Percentiles rank a stretch among this genome's conserved stretches.
Evolutionary conservation across 1,140 invertebrate genomes (phyloP).

Genomic region (Zophobas atratus): DNA sequence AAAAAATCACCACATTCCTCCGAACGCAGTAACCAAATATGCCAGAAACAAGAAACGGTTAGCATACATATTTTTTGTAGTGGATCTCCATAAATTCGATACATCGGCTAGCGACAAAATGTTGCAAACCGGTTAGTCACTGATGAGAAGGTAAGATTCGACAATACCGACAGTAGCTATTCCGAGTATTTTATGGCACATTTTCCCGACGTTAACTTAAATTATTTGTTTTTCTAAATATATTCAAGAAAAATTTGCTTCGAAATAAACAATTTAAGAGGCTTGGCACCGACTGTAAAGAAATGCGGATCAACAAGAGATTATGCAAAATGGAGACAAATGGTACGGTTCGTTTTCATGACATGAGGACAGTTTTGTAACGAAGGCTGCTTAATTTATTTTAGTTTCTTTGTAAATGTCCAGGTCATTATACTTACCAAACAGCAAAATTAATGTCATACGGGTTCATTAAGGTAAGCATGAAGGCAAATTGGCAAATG

Average conservation of each 20-base stretch:
- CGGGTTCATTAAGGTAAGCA: no score
- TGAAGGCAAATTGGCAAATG: no score
- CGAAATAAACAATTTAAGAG: conserved; percentile 4
- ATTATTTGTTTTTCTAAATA: neutral
- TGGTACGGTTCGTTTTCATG: conserved; percentile 8
- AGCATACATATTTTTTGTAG: neutral
- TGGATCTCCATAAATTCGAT: neutral
- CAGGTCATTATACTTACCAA: no score
- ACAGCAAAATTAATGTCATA: no score
- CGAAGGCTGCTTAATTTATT: no score
- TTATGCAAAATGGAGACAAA: conserved; percentile 25
- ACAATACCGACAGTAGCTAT: neutral
- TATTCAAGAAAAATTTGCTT: conserved; percentile 1
- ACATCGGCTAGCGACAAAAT: neutral
- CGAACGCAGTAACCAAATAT: conserved; percentile 26
- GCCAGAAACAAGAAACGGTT: conserved; percentile 13
- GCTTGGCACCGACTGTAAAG: conserved; percentile 12
- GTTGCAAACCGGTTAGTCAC: neutral
- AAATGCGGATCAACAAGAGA: conserved; percentile 23
- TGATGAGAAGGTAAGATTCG: neutral
- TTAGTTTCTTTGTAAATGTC: no score
- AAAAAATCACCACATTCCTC: conserved; percentile 21
- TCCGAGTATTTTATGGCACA: neutral
- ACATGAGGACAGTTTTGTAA: conserved; percentile 33
- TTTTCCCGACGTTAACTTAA: neutral